phyloP scores from a whole-genome alignment of 2,113 vertebrate species.

The Tetraodon nigroviridis region DNA sequence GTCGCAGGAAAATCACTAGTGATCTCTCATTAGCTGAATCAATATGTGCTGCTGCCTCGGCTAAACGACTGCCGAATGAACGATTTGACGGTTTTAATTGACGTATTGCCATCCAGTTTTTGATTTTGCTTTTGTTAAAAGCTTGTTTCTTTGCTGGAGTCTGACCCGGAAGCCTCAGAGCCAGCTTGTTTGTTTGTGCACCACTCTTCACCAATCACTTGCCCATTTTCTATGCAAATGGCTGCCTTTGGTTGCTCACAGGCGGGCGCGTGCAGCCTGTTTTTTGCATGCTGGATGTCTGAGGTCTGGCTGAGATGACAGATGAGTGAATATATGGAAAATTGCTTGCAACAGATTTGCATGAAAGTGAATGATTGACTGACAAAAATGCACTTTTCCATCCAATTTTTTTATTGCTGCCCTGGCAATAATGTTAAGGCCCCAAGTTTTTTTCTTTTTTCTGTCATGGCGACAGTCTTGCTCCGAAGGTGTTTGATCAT shows the following conservation, averaged over 20 bases:
- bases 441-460: constrained; percentile 23
- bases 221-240: constrained; percentile 49
- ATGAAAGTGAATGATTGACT: constrained; percentile 60
- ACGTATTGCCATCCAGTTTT: constrained; percentile 19
- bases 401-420: constrained; percentile 62
- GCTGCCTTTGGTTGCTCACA: constrained; percentile 30
- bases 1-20: no score
- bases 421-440: constrained; percentile 50
- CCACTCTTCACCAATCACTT: constrained; percentile 42
- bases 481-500: constrained; percentile 47
- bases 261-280: constrained; percentile 17
- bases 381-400: constrained; percentile 46
- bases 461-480: constrained; percentile 22
- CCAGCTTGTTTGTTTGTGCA: constrained; percentile 43
- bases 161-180: constrained; percentile 17
- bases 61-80: constrained; percentile 2
- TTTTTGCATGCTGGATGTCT: constrained; percentile 48
- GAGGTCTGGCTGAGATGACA: constrained; percentile 53
- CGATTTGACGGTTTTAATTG: constrained; percentile 7
- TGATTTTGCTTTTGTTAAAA: not conserved
- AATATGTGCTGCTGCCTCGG: not conserved
- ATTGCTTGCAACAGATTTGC: constrained; percentile 56
- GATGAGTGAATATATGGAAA: constrained; percentile 60
- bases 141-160: constrained; percentile 5
- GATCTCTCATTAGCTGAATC: not conserved